phyloP scores from a whole-genome alignment of 2,888 invertebrate genomes.

The Cephus spinipes region DNA sequence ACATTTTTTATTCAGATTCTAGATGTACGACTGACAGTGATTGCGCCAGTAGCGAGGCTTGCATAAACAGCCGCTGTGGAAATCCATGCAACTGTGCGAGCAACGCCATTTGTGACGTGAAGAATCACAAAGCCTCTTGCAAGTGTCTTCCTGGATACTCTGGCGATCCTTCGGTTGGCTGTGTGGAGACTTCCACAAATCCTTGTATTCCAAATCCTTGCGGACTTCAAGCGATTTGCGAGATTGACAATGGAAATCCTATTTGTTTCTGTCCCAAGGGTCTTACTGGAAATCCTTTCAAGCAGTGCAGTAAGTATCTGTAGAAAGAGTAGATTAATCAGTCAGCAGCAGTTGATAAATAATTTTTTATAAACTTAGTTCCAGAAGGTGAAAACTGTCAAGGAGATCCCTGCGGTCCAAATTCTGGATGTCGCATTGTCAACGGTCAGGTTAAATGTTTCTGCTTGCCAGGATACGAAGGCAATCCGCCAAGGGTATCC shows the following conservation, averaged over 20 bases:
- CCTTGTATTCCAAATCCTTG: constrained; percentile 90
- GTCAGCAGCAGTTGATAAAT: not conserved
- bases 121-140: constrained; percentile 83
- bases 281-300: constrained; percentile 90
- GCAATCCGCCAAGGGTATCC: constrained; percentile 80
- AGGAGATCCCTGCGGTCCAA: constrained; percentile 86
- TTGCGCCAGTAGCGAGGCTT: constrained; percentile 81
- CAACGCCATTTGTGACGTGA: constrained; percentile 85
- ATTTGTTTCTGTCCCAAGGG: constrained; percentile 92
- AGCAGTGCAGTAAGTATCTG: constrained; percentile 85
- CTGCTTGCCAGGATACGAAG: constrained; percentile 89
- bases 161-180: constrained; percentile 80
- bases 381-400: constrained; percentile 88
- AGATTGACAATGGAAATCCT: constrained; percentile 85
- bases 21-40: constrained; percentile 80
- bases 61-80: constrained; percentile 80
- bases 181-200: constrained; percentile 78
- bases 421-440: constrained; percentile 84
- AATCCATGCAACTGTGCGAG: constrained; percentile 84
- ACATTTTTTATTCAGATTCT: constrained; percentile 67
- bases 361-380: constrained; percentile 70
- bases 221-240: constrained; percentile 86
- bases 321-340: constrained; percentile 1
- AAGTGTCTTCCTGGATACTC: constrained; percentile 85
- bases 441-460: constrained; percentile 84